phyloP scores from a whole-genome alignment of 35 echinoderm and acorn worm species.

The Amphiura filiformis region DNA sequence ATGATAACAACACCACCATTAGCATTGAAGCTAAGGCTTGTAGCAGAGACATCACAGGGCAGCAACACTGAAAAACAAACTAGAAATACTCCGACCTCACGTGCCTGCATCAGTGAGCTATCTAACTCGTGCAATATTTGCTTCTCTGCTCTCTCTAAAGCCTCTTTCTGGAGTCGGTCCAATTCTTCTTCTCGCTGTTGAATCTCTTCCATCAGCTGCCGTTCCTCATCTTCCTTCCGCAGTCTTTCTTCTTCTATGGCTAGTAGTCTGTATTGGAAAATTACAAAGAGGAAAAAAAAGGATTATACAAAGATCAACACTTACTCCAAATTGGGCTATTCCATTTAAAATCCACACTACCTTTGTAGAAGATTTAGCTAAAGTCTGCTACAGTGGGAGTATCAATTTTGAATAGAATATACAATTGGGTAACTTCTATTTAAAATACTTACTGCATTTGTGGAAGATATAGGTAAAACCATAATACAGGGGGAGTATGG shows the following conservation, averaged over 20 bases:
- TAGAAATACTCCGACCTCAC: neutral
- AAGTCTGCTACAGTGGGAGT: too few relatives aligned
- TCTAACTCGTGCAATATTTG: constrained; percentile 92
- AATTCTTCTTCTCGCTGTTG: constrained; percentile 58
- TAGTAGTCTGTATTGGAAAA: neutral
- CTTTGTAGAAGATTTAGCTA: neutral
- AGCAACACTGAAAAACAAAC: neutral
- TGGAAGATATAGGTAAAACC: too few relatives aligned
- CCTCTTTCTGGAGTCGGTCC: constrained; percentile 36
- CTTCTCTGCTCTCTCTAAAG: constrained; percentile 63
- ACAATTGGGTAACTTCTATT: too few relatives aligned
- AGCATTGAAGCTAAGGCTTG: neutral
- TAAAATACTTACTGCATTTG: neutral
- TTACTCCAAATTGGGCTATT: neutral
- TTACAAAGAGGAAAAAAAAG: too few relatives aligned
- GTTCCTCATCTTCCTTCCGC: constrained; percentile 45
- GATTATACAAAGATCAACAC: too few relatives aligned
- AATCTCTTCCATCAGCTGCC: constrained; percentile 56
- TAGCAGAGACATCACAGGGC: neutral
- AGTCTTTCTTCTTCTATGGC: constrained; percentile 70
- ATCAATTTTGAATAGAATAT: too few relatives aligned
- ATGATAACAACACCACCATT: neutral
- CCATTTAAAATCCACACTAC: neutral
- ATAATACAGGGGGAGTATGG: too few relatives aligned
- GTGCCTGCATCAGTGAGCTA: constrained; percentile 63